These are phyloP conservation scores for Diorhabda sublineata DNA, from an alignment of 1,140 invertebrate species.

Conservation along the genomic window DNA sequence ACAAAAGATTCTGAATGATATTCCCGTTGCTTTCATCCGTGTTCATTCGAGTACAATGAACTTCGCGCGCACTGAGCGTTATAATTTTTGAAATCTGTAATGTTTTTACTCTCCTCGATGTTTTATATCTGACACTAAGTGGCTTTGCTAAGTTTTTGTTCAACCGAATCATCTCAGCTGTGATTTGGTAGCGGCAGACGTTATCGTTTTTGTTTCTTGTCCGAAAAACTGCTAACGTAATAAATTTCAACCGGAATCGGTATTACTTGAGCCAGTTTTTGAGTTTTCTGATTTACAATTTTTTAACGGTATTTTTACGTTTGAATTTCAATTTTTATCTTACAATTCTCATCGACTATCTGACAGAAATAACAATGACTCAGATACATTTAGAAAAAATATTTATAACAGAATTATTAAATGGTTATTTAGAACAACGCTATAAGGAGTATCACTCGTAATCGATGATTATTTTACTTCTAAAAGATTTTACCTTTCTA, in stretches of 20 bases:
- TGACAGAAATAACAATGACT: too few species aligned
- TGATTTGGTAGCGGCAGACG: not conserved
- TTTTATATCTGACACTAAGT: slow-evolving; percentile 13
- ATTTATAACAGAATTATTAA: too few species aligned
- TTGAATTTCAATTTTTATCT: too few species aligned
- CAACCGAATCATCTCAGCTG: slow-evolving; percentile 1
- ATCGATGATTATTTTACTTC: too few species aligned
- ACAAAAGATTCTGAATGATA: too few species aligned
- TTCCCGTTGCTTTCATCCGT: too few species aligned
- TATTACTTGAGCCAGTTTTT: not conserved
- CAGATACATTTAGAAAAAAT: too few species aligned
- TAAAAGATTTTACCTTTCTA: too few species aligned
- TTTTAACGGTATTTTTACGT: not conserved
- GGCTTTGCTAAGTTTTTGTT: slow-evolving; percentile 1
- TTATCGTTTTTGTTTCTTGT: slow-evolving; percentile 5
- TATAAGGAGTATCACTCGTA: too few species aligned
- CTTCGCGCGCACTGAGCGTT: not conserved
- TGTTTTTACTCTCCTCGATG: slow-evolving; percentile 8
- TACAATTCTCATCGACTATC: too few species aligned
- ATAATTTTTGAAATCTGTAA: slow-evolving; percentile 11
- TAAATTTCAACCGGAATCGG: slow-evolving; percentile 3
- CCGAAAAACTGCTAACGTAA: slow-evolving; percentile 3
- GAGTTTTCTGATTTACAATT: not conserved
- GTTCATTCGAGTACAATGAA: too few species aligned
- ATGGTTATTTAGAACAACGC: too few species aligned